These are phyloP conservation scores for Nematolebias whitei DNA, from an alignment of 2,113 vertebrate species.

Conservation along the genomic window DNA sequence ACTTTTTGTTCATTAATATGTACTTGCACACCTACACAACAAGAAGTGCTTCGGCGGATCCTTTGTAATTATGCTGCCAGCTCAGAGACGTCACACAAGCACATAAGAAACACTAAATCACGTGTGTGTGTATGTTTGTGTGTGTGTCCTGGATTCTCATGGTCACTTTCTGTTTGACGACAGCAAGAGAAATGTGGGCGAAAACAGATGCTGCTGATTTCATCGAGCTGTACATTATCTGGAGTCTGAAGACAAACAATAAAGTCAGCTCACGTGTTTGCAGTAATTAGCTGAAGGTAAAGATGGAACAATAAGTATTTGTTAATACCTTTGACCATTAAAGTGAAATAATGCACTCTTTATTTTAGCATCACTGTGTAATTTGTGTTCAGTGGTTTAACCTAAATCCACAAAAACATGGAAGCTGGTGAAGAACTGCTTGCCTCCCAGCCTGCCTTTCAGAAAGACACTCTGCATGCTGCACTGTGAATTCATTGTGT, in stretches of 20 bases:
- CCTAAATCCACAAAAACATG: background rate
- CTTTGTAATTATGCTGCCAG: constrained; percentile 4
- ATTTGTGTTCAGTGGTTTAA: background rate
- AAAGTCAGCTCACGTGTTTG: background rate
- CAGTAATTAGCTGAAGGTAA: background rate
- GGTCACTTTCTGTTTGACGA: too few relatives aligned
- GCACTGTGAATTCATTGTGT: constrained; percentile 6
- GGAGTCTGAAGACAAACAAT: background rate
- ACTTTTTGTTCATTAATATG: constrained; percentile 11
- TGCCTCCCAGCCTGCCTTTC: background rate
- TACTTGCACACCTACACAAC: constrained; percentile 21
- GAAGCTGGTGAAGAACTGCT: background rate
- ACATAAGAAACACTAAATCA: background rate
- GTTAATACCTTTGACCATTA: background rate
- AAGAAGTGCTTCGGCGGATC: background rate
- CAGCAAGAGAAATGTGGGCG: too few relatives aligned
- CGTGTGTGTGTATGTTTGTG: background rate
- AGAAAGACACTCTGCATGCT: constrained; percentile 20
- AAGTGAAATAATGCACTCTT: background rate
- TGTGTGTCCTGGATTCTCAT: constrained; percentile 42
- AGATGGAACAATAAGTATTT: background rate
- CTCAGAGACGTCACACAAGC: constrained; percentile 17
- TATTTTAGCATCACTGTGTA: background rate
- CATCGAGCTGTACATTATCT: constrained; percentile 4
- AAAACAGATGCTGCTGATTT: constrained; percentile 3